Evolutionary conservation across 2,888 invertebrate species (phyloP), one percentile per base, ranked within the genome.

Genomic region (Nomada goodeniana): DNA sequence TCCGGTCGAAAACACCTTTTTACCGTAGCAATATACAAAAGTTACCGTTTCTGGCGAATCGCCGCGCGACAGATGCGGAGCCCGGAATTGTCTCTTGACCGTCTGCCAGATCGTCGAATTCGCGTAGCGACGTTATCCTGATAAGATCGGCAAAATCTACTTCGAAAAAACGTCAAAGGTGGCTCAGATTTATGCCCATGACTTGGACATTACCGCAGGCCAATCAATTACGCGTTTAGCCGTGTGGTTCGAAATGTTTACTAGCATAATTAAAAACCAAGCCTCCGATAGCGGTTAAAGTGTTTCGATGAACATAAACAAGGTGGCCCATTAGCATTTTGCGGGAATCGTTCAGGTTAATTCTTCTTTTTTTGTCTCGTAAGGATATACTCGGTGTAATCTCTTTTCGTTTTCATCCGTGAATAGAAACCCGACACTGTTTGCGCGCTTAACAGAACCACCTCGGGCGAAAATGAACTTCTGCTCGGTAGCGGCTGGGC

Each of bases 111-210:
- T 53, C 42, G 26, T 47, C 47, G 36, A 61, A 36, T 23, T 57
- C 15, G 52, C 55, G 73, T 42, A 26, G 55, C 59, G 57, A 42
- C 44, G 69, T 64, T 74, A 69, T 53, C 20, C 47, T 57, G 79
- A 74, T 79, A 74, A 79, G 69, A 74, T 79, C 79, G 64, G 79
- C 59, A 57, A 57, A 74, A 74, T 69, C 74, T 57, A 23, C 7
- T 29, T 26, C 23, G 52, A 26, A 55, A 26, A 26, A 53, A 20
- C 50, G 29, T 64, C 64, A 60, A 61, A 77, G 29, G 52, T 59
- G 52, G 42, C 42, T n/a, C 50, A 47, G 55, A 68, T 71, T 72
- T 67, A 60, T 53, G 67, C 18, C 65, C n/a, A 15, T 44, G 29
- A 23, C 70, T 26, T 23, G 59, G 26, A 29, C 44, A 59, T 70